A percentile compares a stretch with the other conserved stretches of the same genome.
phyloP scores from a whole-genome alignment of 2,113 vertebrate genomes.

The Corythaeola cristata region DNA sequence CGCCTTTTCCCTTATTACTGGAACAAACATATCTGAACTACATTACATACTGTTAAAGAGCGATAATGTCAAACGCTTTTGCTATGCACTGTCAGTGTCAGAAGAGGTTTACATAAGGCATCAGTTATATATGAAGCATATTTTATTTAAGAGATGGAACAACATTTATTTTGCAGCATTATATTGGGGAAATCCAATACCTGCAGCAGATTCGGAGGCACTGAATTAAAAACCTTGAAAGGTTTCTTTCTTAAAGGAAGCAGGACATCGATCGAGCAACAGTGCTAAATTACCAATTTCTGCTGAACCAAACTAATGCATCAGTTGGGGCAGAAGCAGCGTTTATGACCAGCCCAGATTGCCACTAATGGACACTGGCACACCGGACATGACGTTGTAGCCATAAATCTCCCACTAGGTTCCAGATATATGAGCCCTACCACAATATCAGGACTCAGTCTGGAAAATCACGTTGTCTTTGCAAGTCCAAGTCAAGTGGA shows the following conservation, averaged over 20 bases:
- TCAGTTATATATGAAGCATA: neutral
- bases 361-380: neutral
- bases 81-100: neutral
- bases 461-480: neutral
- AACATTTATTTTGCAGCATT: neutral
- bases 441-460: neutral
- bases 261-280: neutral
- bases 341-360: neutral
- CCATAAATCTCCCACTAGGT: neutral
- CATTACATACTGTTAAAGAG: neutral
- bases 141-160: neutral
- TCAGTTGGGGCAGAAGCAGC: neutral
- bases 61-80: neutral
- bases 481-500: rapidly evolving
- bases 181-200: neutral
- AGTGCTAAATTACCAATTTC: neutral
- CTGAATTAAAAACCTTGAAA: neutral
- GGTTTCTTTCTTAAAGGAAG: slow-evolving; percentile 11
- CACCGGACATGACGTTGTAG: rapidly evolving
- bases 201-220: neutral
- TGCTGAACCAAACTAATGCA: neutral
- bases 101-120: neutral
- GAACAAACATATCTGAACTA: neutral
- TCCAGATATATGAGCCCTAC: neutral
- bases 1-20: neutral